Percentiles rank a stretch among this genome's conserved stretches.
phyloP scores from a whole-genome alignment of 2,888 invertebrate species.

The Pocota personata region DNA sequence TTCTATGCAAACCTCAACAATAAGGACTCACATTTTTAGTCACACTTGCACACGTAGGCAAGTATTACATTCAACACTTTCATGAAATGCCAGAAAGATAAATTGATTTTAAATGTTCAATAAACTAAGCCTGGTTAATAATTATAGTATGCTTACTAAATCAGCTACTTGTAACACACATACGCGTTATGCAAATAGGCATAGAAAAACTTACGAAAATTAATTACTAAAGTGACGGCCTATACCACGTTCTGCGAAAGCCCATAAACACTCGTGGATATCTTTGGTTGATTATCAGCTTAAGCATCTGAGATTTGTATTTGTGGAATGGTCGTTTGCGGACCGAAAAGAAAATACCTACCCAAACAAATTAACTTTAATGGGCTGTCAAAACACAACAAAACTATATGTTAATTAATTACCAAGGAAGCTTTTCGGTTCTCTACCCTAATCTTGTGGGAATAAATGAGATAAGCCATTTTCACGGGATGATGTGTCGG shows the following conservation, averaged over 20 bases:
- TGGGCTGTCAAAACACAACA: constrained; percentile 43
- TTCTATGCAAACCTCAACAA: not conserved
- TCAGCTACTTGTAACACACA: constrained; percentile 14
- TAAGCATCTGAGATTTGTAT: not conserved
- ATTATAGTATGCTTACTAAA: not conserved
- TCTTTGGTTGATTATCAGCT: not conserved
- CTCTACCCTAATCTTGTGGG: not conserved
- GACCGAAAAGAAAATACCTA: not conserved
- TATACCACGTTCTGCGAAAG: not conserved
- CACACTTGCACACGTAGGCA: not conserved
- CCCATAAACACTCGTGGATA: not conserved
- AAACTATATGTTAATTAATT: constrained; percentile 44
- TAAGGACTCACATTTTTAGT: not conserved
- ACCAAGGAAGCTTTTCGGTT: not conserved
- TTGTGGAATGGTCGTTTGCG: not conserved
- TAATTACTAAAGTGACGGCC: constrained; percentile 3
- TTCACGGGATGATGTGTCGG: constrained; percentile 17
- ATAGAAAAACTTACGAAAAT: not conserved
- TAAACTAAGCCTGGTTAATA: not conserved
- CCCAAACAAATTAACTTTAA: constrained; percentile 48
- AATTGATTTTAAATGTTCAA: not conserved
- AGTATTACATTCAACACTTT: too few relatives aligned
- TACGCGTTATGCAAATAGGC: not conserved
- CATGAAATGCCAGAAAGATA: not conserved
- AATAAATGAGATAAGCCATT: constrained; percentile 21